A percentile compares a stretch with the other conserved stretches of the same genome.
phyloP scores from a whole-genome alignment of 2,797 vertebrate species.

The Molossus alvarezi region DNA sequence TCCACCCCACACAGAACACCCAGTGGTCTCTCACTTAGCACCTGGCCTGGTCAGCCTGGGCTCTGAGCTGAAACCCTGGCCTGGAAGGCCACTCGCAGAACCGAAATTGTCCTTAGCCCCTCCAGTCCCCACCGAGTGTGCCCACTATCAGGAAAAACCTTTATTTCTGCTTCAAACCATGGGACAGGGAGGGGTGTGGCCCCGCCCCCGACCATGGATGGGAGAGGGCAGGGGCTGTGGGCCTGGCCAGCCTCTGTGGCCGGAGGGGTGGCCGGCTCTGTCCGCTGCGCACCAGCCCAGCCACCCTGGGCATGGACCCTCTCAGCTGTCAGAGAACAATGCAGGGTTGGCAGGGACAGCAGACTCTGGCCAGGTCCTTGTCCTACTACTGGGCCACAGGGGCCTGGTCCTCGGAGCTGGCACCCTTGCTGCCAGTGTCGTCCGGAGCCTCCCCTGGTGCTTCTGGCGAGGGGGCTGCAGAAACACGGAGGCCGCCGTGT shows the following conservation, averaged over 20 bases:
- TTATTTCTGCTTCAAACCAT: constrained; percentile 74
- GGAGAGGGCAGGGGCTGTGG: neutral
- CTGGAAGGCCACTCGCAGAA: neutral
- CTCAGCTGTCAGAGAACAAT: neutral
- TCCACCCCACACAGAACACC: too few species aligned
- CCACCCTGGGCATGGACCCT: neutral
- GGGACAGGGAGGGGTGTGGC: neutral
- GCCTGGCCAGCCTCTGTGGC: neutral
- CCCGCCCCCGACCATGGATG: fast-evolving
- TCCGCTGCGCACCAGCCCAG: neutral
- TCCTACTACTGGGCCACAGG: neutral
- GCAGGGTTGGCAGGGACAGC: neutral
- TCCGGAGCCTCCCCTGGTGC: neutral
- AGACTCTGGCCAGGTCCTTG: fast-evolving
- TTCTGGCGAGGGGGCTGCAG: neutral
- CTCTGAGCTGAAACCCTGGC: neutral
- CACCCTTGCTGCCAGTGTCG: fast-evolving
- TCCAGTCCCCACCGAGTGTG: neutral
- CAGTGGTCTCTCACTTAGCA: neutral
- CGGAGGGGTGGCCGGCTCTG: neutral
- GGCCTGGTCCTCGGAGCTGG: neutral
- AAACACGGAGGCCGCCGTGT: neutral
- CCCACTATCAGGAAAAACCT: constrained; percentile 26
- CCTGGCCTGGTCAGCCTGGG: neutral
- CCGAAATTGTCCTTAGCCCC: neutral